Base-by-base conservation (phyloP, 2,888 invertebrate species). In the Diadegma fenestrale region DNA sequence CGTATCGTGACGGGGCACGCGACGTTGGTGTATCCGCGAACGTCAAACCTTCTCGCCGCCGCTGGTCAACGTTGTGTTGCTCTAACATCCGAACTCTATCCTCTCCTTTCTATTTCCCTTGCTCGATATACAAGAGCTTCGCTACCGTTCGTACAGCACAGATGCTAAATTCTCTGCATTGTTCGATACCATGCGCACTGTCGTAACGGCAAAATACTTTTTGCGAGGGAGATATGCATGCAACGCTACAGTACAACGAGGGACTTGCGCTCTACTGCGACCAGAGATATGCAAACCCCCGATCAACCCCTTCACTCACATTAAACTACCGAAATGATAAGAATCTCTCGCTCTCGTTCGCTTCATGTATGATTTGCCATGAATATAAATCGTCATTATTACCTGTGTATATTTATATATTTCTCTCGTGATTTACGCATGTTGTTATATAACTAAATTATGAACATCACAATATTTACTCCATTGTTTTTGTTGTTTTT, bases 1-100 rank as follows among this genome's bases (percentile, higher is more conserved):
- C 86, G 89, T 88, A 91, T 90, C 89, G 87, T 84, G 87, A 88
- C 89, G 83, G 82, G 88, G 86, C 91, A 91, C 90, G 90, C 91
- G 90, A 91, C 89, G 90, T 91, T 88, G 87, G 84, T 85, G 86
- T 82, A 73, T 69, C 78, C 78, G 82, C 78, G 82, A 82, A 82
- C 85, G 82, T 89, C 90, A 89, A 90, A 89, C 84, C 86, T 87
- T 64, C 72, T 58, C 33, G 80, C 8, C 71, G 33, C 33, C 30
- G 69, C 41, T 19, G 51, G 43, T 30, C 48, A 30, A 54, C 72
- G 66, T 30, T 58, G 6, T 26, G 37, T n/a, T 37, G 17, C n/a
- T 37, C 69, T 43, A 48, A 48, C 69, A 69, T 69, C 72, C 58
- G 58, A 43, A 54, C 48, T 72, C 64, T 80, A 51, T 66, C 54